Base-by-base conservation (phyloP, 2,888 invertebrate genomes). In the Tineola bisselliella region DNA sequence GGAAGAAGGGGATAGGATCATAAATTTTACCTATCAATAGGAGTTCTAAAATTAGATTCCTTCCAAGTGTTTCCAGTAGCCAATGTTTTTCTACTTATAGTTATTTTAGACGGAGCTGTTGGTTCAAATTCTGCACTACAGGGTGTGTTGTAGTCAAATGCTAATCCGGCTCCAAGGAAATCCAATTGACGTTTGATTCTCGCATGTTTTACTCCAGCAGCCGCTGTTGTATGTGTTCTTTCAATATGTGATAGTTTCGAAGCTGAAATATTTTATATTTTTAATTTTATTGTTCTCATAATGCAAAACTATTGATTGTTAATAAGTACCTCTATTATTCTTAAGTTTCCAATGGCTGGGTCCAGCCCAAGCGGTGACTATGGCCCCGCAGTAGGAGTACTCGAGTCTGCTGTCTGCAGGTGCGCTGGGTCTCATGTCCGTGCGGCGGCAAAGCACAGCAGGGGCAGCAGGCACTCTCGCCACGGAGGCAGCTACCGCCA, bases 331-430 rank as follows among this genome's bases (percentile, higher is more conserved):
- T 66, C 77, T 69, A 68, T 82, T 80, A 66, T 88, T 88, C 70
- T 89, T 90, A 52, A 93, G 89, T 67, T 92, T 92, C 95, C 95
- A 95, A 78, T 95, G 93, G 54, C 90, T 86, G 31, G 95, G 95
- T 0, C 95, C 95, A 18, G 93, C 94, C 95, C 95, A 95, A 65
- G 91, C 86, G 65, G 76, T 74, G 70, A 74, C 89, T 73, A 87
- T 88, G 75, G 90, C 87, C 12, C 76, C 77, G 72, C 88, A 81
- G 80, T 93, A 93, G 0, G 92, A 92, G 79, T 93, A 94, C 76
- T 94, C 93, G 52, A 91, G 86, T 12, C 80, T 82, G 38, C 88
- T 75, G 68, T 83, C 87, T 13, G 66, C 69, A 56, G 86, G 76
- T 63, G 78, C 84, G 25, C 74, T 74, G 0, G 91, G 91, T 13